Base-by-base conservation (phyloP, 2,888 invertebrate genomes). In the Acronicta leporina region DNA sequence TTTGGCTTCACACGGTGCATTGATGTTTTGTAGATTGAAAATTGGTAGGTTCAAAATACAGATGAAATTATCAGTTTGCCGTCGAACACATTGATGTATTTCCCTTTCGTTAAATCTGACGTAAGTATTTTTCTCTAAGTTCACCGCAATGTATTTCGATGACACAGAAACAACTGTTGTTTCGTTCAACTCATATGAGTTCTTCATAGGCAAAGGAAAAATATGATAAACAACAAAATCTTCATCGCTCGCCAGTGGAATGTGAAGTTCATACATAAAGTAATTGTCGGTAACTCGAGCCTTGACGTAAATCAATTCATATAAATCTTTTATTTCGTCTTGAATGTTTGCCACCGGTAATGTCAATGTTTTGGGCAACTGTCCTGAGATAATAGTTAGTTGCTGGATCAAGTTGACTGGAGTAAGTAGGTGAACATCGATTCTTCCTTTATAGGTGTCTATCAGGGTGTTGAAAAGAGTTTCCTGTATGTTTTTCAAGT, bases 1-100 rank as follows among this genome's bases (percentile, higher is more conserved):
- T 30, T 50, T 50, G 8, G 50, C 50, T 57, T 57, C 56, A 38
- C 56, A 49, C 1, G 56, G 56, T 15, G 54, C 46, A 25, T 55
- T 43, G 9, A 11, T 13, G 25, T 43, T 47, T 42, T 48, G 27
- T 43, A 48, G n/a, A n/a, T 42, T 55, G 35, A 11, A 48, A 14
- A 55, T 43, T 4, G 53, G 55, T 11, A 33, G 15, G 43, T 48
- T 55, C 6, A 20, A 33, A 14, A 43, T 47, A 14, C 55, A 48
- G 5, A 55, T 11, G 25, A 35, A 43, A n/a, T 30, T 40, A 35
- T 48, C 27, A 2, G 10, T 33, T 15, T 20, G 1, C 33, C 49
- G 49, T 41, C 41, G 49, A n/a, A 40, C 46, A 11, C 50, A 58
- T 2, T 35, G 33, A 33, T 33, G 27, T 11, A 58, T 1, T n/a